phyloP scores from a whole-genome alignment of 2,113 vertebrate species.

The Phaethon lepturus region DNA sequence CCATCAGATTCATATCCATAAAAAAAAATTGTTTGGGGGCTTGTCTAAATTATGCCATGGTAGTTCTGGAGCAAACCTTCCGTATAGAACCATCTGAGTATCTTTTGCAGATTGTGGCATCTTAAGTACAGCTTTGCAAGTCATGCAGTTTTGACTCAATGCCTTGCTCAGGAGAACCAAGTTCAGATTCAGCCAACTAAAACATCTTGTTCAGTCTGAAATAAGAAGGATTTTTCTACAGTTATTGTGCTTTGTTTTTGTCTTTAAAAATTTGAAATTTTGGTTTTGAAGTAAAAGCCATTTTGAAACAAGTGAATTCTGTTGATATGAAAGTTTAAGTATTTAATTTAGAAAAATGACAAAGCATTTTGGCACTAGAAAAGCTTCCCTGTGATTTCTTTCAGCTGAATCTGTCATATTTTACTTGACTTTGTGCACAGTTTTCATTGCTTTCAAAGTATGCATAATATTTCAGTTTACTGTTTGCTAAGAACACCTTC shows the following conservation, averaged over 20 bases:
- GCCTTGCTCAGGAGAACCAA: neutral
- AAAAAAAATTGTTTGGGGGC: neutral
- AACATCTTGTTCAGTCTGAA: neutral
- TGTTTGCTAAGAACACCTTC: neutral
- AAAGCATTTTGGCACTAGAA: neutral
- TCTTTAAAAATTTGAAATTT: neutral
- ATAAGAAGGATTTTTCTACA: neutral
- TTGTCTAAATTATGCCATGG: neutral
- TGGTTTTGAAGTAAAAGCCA: neutral
- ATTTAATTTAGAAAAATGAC: neutral
- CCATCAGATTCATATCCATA: neutral
- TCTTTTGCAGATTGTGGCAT: neutral
- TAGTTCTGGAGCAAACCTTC: neutral
- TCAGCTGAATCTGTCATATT: neutral
- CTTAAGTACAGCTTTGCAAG: neutral
- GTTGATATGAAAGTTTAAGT: neutral
- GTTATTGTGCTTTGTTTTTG: neutral
- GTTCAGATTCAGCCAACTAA: neutral
- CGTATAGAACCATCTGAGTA: neutral
- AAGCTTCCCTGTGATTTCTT: neutral
- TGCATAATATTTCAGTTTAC: neutral
- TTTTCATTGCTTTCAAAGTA: neutral
- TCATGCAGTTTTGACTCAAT: neutral
- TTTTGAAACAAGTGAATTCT: neutral
- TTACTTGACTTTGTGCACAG: neutral